Percentiles rank a stretch among this genome's conserved stretches.
phyloP scores from a whole-genome alignment of 2,888 invertebrate species.

The Apomyelois bistriatella region DNA sequence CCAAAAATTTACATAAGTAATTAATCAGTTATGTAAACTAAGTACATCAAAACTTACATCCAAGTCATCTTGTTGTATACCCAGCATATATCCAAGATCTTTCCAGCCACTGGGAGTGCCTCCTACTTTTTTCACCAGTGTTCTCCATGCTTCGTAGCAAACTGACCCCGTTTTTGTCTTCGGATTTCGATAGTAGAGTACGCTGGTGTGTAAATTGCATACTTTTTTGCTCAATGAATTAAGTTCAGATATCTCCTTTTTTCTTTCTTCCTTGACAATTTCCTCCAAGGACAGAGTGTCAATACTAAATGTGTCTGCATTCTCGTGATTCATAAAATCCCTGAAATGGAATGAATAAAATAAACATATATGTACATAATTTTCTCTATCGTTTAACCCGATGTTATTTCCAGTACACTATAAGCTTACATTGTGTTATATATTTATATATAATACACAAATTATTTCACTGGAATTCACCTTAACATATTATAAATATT shows the following conservation, averaged over 20 bases:
- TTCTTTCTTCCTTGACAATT: constrained; percentile 51
- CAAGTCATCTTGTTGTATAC: constrained; percentile 57
- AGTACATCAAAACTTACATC: constrained; percentile 64
- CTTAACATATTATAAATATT: too few species aligned
- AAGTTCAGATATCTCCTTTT: constrained; percentile 53
- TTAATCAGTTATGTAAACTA: too few species aligned
- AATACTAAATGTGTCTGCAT: constrained; percentile 60
- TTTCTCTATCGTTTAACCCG: too few species aligned
- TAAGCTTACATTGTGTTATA: not conserved
- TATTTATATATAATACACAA: not conserved
- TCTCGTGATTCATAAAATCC: constrained; percentile 46
- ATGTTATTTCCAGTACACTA: too few species aligned
- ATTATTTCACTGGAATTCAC: too few species aligned
- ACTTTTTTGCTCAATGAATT: constrained; percentile 61
- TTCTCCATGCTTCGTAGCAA: constrained; percentile 65
- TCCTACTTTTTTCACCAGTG: constrained; percentile 58
- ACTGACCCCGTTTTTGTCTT: constrained; percentile 56
- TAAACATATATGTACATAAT: too few species aligned
- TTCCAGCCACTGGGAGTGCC: constrained; percentile 65
- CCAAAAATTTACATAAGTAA: too few species aligned
- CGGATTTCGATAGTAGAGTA: constrained; percentile 62
- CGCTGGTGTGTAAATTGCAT: constrained; percentile 55
- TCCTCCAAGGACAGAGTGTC: constrained; percentile 62
- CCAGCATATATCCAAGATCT: constrained; percentile 58
- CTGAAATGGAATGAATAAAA: constrained; percentile 33